phyloP scores from a whole-genome alignment of 2,888 invertebrate genomes.

The Drosophila recens region DNA sequence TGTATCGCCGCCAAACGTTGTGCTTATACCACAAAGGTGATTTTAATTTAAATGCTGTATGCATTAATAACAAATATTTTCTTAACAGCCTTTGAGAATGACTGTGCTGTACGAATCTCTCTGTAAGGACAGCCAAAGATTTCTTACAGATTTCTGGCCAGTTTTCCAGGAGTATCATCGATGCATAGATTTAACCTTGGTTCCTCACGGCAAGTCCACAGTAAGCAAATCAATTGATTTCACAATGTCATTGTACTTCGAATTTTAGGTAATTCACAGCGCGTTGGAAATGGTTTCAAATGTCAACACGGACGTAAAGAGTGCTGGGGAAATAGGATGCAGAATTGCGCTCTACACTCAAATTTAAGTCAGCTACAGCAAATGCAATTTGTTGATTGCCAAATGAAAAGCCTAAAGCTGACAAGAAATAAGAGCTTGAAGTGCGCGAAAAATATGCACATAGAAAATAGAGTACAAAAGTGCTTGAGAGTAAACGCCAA shows the following conservation, averaged over 20 bases:
- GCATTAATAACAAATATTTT: not conserved
- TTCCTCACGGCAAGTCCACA: conserved; percentile 88
- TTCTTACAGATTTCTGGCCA: conserved; percentile 84
- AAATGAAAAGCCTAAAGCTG: conserved; percentile 83
- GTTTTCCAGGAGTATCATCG: conserved; percentile 85
- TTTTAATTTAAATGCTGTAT: too few species aligned
- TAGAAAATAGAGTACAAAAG: conserved; percentile 47
- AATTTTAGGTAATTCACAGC: conserved; percentile 48
- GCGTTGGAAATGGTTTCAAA: conserved; percentile 83
- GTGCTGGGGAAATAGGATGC: conserved; percentile 87
- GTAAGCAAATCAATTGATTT: conserved; percentile 84
- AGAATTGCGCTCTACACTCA: conserved; percentile 87
- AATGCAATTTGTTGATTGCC: conserved; percentile 86
- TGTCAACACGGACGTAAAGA: conserved; percentile 89
- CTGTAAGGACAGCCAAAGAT: conserved; percentile 87
- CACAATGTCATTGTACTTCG: not conserved
- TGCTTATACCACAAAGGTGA: conserved; percentile 3
- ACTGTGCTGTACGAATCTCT: conserved; percentile 87
- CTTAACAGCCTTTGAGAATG: conserved; percentile 83
- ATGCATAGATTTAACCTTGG: conserved; percentile 85
- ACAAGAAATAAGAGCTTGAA: conserved; percentile 6
- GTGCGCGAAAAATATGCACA: conserved; percentile 79
- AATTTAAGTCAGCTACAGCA: conserved; percentile 81
- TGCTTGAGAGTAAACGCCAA: conserved; percentile 82
- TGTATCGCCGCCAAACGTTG: not conserved